These are phyloP conservation scores for Petrolisthes cinctipes DNA, from an alignment of 2,888 invertebrate genomes.

Conservation along the genomic window DNA sequence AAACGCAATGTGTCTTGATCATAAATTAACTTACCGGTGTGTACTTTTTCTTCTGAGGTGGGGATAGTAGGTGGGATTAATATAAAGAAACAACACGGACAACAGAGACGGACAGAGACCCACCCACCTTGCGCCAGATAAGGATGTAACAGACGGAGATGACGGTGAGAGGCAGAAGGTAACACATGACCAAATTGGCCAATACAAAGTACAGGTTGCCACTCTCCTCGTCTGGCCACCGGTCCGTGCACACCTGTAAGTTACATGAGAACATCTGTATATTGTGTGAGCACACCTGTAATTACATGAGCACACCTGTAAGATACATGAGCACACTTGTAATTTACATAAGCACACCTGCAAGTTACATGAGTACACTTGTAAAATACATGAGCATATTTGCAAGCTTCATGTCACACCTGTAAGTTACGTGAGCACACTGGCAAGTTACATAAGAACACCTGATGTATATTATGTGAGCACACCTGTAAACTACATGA, in stretches of 20 bases:
- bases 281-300: background rate
- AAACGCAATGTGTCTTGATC: too few species aligned
- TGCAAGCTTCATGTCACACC: background rate
- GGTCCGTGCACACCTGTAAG: constrained; percentile 54
- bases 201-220: constrained; percentile 88
- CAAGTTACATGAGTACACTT: background rate
- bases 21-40: too few species aligned
- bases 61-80: background rate
- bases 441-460: constrained; percentile 15
- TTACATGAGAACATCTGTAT: background rate
- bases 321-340: background rate
- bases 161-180: constrained; percentile 89
- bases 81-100: background rate
- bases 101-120: background rate
- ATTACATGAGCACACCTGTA: too few species aligned
- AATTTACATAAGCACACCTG: background rate
- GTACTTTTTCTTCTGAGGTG: too few species aligned
- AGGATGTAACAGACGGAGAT: constrained; percentile 92
- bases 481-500: background rate
- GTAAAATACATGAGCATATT: background rate
- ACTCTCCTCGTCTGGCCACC: constrained; percentile 86
- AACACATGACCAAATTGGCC: constrained; percentile 89
- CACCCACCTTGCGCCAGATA: constrained; percentile 87
- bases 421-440: constrained; percentile 7
- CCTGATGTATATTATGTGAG: background rate